phyloP scores from a whole-genome alignment of 2,888 invertebrate species.

The Acleris holmiana region DNA sequence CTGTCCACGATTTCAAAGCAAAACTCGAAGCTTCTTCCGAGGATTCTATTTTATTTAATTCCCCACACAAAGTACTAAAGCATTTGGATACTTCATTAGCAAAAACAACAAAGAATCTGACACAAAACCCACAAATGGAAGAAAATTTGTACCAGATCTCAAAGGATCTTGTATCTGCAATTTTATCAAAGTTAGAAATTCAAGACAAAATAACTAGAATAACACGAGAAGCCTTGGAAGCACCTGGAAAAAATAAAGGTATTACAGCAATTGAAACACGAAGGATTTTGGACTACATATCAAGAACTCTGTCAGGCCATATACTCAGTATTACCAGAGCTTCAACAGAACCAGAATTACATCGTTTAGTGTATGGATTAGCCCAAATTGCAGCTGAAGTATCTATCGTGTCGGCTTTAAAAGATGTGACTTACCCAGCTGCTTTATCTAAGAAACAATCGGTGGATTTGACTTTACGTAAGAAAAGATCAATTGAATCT shows the following conservation, averaged over 20 bases:
- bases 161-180: conserved; percentile 74
- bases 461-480: conserved; percentile 70
- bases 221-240: conserved; percentile 74
- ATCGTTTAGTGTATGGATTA: conserved; percentile 75
- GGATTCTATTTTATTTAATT: conserved; percentile 56
- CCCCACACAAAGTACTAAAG: conserved; percentile 68
- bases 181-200: conserved; percentile 72
- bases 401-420: conserved; percentile 75
- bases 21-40: conserved; percentile 54
- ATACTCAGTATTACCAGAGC: conserved; percentile 71
- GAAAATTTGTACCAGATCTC: conserved; percentile 73
- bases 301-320: conserved; percentile 73
- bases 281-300: conserved; percentile 77
- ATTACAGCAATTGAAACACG: conserved; percentile 78
- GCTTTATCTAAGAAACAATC: conserved; percentile 76
- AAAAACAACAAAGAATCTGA: conserved; percentile 72
- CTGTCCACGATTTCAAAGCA: conserved; percentile 69
- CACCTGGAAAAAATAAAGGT: conserved; percentile 74
- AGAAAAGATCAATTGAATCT: conserved; percentile 59
- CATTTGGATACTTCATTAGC: conserved; percentile 68
- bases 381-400: conserved; percentile 79
- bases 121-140: conserved; percentile 74
- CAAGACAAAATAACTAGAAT: conserved; percentile 80
- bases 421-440: conserved; percentile 74
- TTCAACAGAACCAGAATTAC: conserved; percentile 78